A percentile compares a stretch with the other conserved stretches of the same genome.
These are phyloP conservation scores for Biston betularia DNA, from an alignment of 2,888 invertebrate species.

Conservation along the genomic window DNA sequence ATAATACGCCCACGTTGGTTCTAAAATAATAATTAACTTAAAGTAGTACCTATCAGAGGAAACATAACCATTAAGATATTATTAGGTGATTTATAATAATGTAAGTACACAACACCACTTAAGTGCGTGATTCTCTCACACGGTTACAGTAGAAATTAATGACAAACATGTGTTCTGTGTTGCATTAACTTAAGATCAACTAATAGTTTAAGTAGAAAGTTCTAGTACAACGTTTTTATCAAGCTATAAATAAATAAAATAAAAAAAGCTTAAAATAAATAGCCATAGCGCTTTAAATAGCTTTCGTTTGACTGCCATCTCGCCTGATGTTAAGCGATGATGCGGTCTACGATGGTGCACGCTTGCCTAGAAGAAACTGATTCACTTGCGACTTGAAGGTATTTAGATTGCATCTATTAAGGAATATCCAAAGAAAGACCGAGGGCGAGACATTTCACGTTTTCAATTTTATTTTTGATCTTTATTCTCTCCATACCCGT, in stretches of 20 bases:
- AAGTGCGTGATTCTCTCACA: conserved; percentile 61
- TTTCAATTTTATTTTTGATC: too few species aligned
- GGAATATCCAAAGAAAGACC: too few species aligned
- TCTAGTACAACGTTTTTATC: too few species aligned
- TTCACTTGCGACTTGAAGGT: too few species aligned
- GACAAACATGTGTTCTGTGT: conserved; percentile 60
- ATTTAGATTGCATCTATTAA: too few species aligned
- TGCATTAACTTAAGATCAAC: conserved; percentile 42
- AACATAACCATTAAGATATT: conserved; percentile 69
- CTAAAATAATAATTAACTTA: conserved; percentile 40
- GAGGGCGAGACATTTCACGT: too few species aligned
- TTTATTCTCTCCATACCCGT: too few species aligned
- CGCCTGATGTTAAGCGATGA: not conserved
- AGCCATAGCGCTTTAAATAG: too few species aligned
- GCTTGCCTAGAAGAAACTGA: too few species aligned
- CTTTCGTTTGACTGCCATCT: not conserved
- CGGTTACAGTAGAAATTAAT: conserved; percentile 60
- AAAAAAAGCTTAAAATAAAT: too few species aligned
- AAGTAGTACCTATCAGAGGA: conserved; percentile 46
- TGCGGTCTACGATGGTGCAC: not conserved
- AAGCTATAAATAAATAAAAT: not conserved
- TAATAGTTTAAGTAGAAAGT: conserved; percentile 1
- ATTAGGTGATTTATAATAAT: conserved; percentile 60
- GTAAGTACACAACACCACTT: conserved; percentile 56
- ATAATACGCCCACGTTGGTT: conserved; percentile 27